Evolutionary conservation across 1,140 invertebrate species (phyloP).

Genomic region (Mamestra configurata): DNA sequence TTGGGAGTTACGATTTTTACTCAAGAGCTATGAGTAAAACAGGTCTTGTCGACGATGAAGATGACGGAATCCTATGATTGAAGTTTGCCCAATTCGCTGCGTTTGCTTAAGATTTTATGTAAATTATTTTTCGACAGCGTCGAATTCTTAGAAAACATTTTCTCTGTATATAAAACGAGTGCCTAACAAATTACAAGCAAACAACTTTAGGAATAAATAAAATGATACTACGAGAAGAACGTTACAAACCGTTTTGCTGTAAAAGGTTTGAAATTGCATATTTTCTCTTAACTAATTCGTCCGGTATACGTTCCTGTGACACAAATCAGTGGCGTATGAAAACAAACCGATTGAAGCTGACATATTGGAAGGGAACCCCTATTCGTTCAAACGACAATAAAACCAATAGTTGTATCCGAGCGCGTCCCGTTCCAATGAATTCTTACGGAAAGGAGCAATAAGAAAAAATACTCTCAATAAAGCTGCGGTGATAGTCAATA

Average conservation of each 20-base stretch:
- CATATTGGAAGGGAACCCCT: slow-evolving; percentile 58
- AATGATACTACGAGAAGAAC: slow-evolving; percentile 24
- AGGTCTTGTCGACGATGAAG: slow-evolving; percentile 39
- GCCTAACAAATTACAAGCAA: slow-evolving; percentile 57
- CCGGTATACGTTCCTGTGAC: slow-evolving; percentile 27
- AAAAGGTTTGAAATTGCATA: slow-evolving; percentile 40
- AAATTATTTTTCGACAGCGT: slow-evolving; percentile 75
- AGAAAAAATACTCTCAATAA: slow-evolving; percentile 62
- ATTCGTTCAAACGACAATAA: slow-evolving; percentile 59
- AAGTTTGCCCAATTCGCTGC: slow-evolving; percentile 81
- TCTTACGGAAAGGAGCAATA: slow-evolving; percentile 62
- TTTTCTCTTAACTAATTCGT: slow-evolving; percentile 27
- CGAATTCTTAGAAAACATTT: slow-evolving; percentile 53
- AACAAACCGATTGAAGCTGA: slow-evolving; percentile 56
- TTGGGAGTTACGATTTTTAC: not conserved
- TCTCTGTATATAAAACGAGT: slow-evolving; percentile 57
- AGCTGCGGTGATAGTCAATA: slow-evolving; percentile 62
- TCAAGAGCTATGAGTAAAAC: not conserved
- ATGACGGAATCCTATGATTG: slow-evolving; percentile 67
- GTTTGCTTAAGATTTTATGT: slow-evolving; percentile 81
- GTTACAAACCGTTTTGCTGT: slow-evolving; percentile 21
- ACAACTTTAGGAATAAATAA: slow-evolving; percentile 55
- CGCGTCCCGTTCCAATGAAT: slow-evolving; percentile 58
- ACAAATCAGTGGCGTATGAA: slow-evolving; percentile 57
- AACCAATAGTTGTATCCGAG: slow-evolving; percentile 62